phyloP scores from a whole-genome alignment of 30 jellyfish, hydroid and myxozoan genomes.

The Clytia hemisphaerica region DNA sequence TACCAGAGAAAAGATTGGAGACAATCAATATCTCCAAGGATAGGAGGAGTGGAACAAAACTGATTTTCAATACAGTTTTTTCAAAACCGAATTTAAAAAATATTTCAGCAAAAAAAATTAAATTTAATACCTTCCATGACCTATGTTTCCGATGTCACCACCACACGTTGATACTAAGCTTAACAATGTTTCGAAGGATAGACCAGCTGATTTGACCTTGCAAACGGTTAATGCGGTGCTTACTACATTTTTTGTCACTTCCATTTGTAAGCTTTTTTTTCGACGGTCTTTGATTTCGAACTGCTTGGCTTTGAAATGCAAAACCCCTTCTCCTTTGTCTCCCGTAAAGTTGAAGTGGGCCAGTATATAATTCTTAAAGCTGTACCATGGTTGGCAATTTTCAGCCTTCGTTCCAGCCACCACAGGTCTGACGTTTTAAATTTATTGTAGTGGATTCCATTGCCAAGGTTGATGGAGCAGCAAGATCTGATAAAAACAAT shows the following conservation, averaged over 20 bases:
- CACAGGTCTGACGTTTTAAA: no score
- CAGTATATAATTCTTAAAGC: slow-evolving; percentile 20
- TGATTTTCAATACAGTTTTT: no score
- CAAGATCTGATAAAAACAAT: no score
- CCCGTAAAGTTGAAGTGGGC: slow-evolving; percentile 28
- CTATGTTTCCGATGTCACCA: no score
- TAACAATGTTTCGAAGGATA: slow-evolving; percentile 12
- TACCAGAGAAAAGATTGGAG: no score
- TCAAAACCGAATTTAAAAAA: no score
- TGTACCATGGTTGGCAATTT: slow-evolving; percentile 31
- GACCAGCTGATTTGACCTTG: slow-evolving; percentile 36
- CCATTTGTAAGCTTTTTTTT: slow-evolving; percentile 1
- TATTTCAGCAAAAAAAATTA: no score
- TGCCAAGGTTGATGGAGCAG: no score
- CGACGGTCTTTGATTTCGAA: background rate
- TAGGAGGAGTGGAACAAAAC: no score
- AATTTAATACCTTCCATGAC: slow-evolving; percentile 17
- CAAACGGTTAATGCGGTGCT: slow-evolving; percentile 43
- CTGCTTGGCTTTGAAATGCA: slow-evolving; percentile 27
- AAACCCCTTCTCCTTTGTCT: slow-evolving; percentile 22
- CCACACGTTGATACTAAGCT: slow-evolving; percentile 27
- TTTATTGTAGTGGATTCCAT: no score
- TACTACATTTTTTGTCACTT: slow-evolving; percentile 10
- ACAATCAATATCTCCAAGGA: no score
- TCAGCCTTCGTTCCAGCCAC: no score